phyloP scores from a whole-genome alignment of 2,797 vertebrate species.

The Hypotaenidia philippensis region DNA sequence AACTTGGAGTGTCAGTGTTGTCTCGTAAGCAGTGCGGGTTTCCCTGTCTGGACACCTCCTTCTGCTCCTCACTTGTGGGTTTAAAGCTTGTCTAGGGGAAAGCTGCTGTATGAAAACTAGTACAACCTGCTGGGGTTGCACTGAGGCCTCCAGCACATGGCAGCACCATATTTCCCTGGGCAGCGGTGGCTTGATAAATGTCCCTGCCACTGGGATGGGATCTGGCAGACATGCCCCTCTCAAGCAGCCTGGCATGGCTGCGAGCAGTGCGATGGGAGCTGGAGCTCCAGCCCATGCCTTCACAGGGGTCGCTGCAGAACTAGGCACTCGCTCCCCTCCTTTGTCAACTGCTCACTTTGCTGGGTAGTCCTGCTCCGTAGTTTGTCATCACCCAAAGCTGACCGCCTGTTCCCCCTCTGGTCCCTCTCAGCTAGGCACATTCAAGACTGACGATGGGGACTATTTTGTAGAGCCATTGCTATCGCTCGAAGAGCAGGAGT shows the following conservation, averaged over 20 bases:
- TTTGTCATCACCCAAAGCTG: background rate
- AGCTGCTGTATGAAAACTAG: background rate
- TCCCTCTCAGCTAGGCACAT: constrained; percentile 92
- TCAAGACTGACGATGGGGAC: constrained; percentile 95
- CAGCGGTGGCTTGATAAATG: background rate
- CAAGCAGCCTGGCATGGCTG: accelerated
- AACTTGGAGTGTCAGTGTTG: background rate
- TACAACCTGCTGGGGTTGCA: accelerated
- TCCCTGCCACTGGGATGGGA: accelerated
- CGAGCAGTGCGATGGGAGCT: accelerated
- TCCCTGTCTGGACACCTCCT: background rate
- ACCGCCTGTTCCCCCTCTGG: constrained; percentile 36
- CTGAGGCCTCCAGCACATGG: background rate
- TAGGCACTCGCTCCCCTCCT: accelerated
- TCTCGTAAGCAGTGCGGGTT: background rate
- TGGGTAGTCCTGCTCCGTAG: background rate
- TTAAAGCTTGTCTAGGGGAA: background rate
- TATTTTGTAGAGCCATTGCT: constrained; percentile 97
- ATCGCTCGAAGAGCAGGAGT: constrained; percentile 86
- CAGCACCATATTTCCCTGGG: accelerated
- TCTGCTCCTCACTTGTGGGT: accelerated
- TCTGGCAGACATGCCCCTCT: accelerated
- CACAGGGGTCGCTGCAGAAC: background rate
- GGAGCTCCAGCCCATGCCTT: background rate
- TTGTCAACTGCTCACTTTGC: accelerated